phyloP scores from a whole-genome alignment of 2,888 invertebrate genomes.

The Nematopogon swammerdamellus region DNA sequence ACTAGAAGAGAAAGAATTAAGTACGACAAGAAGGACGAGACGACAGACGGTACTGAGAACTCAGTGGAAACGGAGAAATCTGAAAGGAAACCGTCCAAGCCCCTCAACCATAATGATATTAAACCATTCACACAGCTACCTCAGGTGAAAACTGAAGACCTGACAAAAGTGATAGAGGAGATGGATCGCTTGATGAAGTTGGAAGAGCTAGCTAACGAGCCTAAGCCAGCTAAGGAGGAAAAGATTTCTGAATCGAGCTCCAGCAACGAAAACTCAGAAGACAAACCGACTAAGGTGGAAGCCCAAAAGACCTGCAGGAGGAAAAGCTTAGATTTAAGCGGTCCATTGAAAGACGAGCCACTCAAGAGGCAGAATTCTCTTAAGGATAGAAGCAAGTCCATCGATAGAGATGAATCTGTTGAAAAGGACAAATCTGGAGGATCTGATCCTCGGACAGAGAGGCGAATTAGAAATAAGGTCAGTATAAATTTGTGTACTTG shows the following conservation, averaged over 20 bases:
- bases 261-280: constrained; percentile 17
- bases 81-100: constrained; percentile 30
- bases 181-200: constrained; percentile 41
- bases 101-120: constrained; percentile 39
- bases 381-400: constrained; percentile 53
- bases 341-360: constrained; percentile 27
- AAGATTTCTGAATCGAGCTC: constrained; percentile 35
- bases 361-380: constrained; percentile 55
- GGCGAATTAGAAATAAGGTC: constrained; percentile 66
- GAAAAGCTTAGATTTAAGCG: constrained; percentile 39
- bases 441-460: constrained; percentile 56
- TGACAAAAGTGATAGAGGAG: constrained; percentile 41
- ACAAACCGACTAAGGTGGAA: constrained; percentile 15
- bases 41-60: constrained; percentile 10
- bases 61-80: constrained; percentile 11
- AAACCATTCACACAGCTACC: constrained; percentile 51
- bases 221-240: constrained; percentile 16
- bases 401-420: constrained; percentile 51
- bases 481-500: constrained; percentile 5
- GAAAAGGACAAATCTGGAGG: constrained; percentile 46
- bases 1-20: constrained; percentile 44
- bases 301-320: constrained; percentile 24
- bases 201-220: constrained; percentile 20
- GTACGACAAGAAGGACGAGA: constrained; percentile 8
- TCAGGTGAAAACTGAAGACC: constrained; percentile 47